Percentiles rank a stretch among this genome's conserved stretches.
Evolutionary conservation across 2,888 invertebrate genomes (phyloP).

Genomic region (Sinhomidia bicolor): DNA sequence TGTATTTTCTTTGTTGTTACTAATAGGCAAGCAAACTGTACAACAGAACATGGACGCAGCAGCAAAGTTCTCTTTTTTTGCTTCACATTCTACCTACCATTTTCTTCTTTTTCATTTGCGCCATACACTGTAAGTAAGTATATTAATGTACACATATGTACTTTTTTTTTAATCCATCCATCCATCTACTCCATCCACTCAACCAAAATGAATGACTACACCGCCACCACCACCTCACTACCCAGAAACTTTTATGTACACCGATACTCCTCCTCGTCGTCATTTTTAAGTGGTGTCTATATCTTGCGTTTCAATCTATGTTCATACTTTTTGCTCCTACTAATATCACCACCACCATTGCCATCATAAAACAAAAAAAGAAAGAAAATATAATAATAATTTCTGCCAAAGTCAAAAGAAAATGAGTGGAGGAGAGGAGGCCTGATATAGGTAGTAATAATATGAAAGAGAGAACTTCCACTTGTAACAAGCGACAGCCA

Average conservation of each 20-base stretch:
- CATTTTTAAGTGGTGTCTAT: constrained; percentile 62
- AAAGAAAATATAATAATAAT: too few species aligned
- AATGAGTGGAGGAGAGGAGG: too few species aligned
- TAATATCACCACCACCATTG: constrained; percentile 61
- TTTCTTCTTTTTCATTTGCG: constrained; percentile 48
- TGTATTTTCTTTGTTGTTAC: constrained; percentile 34
- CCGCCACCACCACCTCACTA: not conserved
- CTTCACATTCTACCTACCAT: not conserved
- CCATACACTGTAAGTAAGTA: not conserved
- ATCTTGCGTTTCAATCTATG: constrained; percentile 66
- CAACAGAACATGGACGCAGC: not conserved
- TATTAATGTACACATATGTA: constrained; percentile 39
- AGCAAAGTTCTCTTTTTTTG: too few species aligned
- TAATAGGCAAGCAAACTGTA: constrained; percentile 21
- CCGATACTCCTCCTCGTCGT: constrained; percentile 54
- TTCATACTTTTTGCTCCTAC: constrained; percentile 60
- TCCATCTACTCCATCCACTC: too few species aligned
- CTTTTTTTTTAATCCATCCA: constrained; percentile 41
- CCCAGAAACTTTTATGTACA: not conserved
- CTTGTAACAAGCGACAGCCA: constrained; percentile 48
- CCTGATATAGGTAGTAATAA: too few species aligned
- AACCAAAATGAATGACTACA: not conserved
- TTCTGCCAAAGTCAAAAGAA: constrained; percentile 30
- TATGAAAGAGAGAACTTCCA: too few species aligned
- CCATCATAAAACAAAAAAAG: constrained; percentile 47